Base-by-base conservation (phyloP, 2,113 vertebrate species). In the Engystomops pustulosus region DNA sequence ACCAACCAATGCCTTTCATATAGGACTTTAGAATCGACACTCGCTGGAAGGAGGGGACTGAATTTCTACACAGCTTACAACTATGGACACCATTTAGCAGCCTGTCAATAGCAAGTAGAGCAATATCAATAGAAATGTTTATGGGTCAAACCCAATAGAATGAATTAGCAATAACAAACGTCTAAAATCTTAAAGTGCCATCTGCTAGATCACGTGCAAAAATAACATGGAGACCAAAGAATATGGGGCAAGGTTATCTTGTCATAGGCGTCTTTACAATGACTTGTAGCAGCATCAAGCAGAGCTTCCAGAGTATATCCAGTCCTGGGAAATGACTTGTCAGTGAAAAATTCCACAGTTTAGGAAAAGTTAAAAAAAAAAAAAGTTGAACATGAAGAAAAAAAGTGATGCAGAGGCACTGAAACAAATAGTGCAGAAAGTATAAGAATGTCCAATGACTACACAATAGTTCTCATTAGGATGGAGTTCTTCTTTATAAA, bases 221-320 rank as follows among this genome's bases (percentile, higher is more conserved):
- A 72, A 68, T 51, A 77, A 23, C 27, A 68, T 77, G 44, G 44
- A 62, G 14, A 51, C 47, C 23, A 68, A 47, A 15, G 44, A 84
- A 68, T 47, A 49, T 60, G 34, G 75, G 34, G 51, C 23, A 68
- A 32, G 15, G 72, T 30, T 77, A 51, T 44, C 2, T 17, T 55
- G 23, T 77, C 72, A 84, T 69, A 78, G 10, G 75, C 32, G 34
- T 49, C 72, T 45, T 44, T 44, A 68, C 25, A 45, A 77, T 53
- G 58, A 79, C 45, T 49, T 74, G 47, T 79, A 85, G 83, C 83
- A 85, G 83, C 83, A 79, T 70, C 55, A 85, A 78, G 45, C 75
- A 85, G 49, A 79, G 60, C 71, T 75, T 84, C 23, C 45, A 55
- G 20, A 44, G 60, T 41, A 27, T 69, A 45, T 82, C 36, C 38